Evolutionary conservation across 92 coral and sea anemone species (phyloP).

Genomic region (Epizoanthus ramosus): DNA sequence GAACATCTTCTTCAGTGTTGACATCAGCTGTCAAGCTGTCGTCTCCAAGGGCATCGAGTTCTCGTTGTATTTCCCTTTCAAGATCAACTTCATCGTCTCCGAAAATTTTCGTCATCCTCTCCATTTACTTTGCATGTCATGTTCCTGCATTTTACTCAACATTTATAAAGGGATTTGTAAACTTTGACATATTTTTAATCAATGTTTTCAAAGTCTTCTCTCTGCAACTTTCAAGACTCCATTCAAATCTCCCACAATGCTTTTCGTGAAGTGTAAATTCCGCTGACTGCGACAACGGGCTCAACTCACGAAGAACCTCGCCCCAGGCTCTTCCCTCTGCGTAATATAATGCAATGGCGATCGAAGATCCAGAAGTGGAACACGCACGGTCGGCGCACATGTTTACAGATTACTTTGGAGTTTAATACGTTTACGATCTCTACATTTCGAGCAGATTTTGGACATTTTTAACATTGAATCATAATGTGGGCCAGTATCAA

Average conservation of each 20-base stretch:
- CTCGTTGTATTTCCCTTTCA: slow-evolving; percentile 96
- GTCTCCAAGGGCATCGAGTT: slow-evolving; percentile 82
- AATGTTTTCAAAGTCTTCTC: not conserved
- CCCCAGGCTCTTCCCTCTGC: too few species aligned
- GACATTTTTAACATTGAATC: not conserved
- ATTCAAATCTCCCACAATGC: slow-evolving; percentile 45
- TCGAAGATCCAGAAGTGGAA: too few species aligned
- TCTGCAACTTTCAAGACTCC: not conserved
- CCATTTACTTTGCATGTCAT: slow-evolving; percentile 6
- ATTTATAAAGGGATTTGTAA: not conserved
- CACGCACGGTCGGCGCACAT: not conserved
- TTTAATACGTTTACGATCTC: not conserved
- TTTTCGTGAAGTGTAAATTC: slow-evolving; percentile 3
- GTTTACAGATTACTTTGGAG: not conserved
- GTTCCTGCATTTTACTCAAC: not conserved
- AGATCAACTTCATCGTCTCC: slow-evolving; percentile 86
- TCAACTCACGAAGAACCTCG: not conserved
- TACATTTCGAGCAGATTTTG: not conserved
- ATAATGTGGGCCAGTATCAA: slow-evolving; percentile 89
- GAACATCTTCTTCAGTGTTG: slow-evolving; percentile 45
- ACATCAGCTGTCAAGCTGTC: slow-evolving; percentile 68
- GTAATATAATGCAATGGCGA: slow-evolving; percentile 2
- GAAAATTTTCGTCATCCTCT: slow-evolving; percentile 75
- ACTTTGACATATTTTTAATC: not conserved
- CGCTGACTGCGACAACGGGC: slow-evolving; percentile 25